A percentile compares a stretch with the other conserved stretches of the same genome.
These are phyloP conservation scores for Dorcus parallelipipedus DNA, from an alignment of 2,888 invertebrate genomes.

Conservation along the genomic window DNA sequence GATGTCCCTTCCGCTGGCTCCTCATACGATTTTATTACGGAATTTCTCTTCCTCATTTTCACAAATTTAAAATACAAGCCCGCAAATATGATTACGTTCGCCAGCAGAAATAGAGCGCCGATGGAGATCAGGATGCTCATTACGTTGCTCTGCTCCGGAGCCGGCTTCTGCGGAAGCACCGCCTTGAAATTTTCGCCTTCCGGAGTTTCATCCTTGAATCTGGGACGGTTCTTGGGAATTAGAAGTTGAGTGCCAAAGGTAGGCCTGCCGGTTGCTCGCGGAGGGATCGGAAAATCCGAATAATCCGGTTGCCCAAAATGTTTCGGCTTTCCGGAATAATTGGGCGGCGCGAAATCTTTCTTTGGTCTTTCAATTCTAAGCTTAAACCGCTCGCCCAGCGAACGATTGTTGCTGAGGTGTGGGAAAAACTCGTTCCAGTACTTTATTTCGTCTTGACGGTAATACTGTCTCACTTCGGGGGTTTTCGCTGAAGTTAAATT, in stretches of 20 bases:
- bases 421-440: constrained; percentile 86
- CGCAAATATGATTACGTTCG: constrained; percentile 69
- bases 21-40: constrained; percentile 50
- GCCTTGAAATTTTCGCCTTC: not conserved
- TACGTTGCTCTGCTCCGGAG: constrained; percentile 48
- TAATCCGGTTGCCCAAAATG: too few relatives aligned
- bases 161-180: not conserved
- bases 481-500: constrained; percentile 37
- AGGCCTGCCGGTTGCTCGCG: not conserved
- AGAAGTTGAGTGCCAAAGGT: not conserved
- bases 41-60: constrained; percentile 52
- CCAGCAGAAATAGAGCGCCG: constrained; percentile 67
- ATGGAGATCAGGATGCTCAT: constrained; percentile 61
- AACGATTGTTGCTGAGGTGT: not conserved
- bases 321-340: too few relatives aligned
- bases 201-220: not conserved
- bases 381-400: not conserved
- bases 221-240: not conserved
- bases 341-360: not conserved
- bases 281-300: not conserved
- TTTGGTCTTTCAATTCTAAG: not conserved
- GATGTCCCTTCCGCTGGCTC: constrained; percentile 40
- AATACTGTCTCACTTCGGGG: constrained; percentile 69
- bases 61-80: constrained; percentile 66
- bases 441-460: constrained; percentile 72